Evolutionary conservation across 2,113 vertebrate genomes (phyloP), one percentile per base, ranked within the genome.

Genomic region (Brienomyrus brachyistius): DNA sequence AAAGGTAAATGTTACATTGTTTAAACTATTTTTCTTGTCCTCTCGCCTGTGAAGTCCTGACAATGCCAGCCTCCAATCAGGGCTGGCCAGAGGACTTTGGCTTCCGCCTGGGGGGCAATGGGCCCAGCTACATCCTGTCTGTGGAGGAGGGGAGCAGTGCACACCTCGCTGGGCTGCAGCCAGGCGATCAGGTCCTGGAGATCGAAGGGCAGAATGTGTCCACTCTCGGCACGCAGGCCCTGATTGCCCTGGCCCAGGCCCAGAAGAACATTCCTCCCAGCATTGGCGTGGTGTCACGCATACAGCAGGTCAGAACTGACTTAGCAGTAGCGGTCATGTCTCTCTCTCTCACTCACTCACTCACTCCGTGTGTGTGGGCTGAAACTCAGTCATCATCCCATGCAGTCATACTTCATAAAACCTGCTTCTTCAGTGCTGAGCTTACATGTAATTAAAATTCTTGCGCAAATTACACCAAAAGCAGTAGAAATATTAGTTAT

Each of bases 81-180:
- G 95, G 96, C 90, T 99, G 98, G 98, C 98, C 98, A 0, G 98
- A 99, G 89, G 97, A 97, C 83, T 99, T 99, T 19, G 98, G 98
- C 87, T 99, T 99, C 95, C 94, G 95, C 90, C 94, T 99, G 45
- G 95, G 96, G 0, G 98, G 98, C 59, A 95, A 80, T 0, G 97
- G 98, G 2, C 98, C 98, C 0, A 97, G 97, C 94, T 99, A 98
- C 92, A 96, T 99, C 92, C 91, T 99, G 27, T 95, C 96, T n/a
- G 98, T 99, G 94, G 96, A 97, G 89, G 97, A 98, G 54, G 97
- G 98, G 59, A 99, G 98, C 96, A 97, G 97, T 0, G 98, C 98
- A 0, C 96, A 97, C 4, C 91, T 95, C 0, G 98, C 97, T 0
- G 98, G 98, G 5, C 90, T 99, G 90, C 96, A 95, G 90, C 96